Evolutionary conservation across 2,797 vertebrate genomes (phyloP), one percentile per base, ranked within the genome.

Genomic region (Melanotaenia pygmaea): DNA sequence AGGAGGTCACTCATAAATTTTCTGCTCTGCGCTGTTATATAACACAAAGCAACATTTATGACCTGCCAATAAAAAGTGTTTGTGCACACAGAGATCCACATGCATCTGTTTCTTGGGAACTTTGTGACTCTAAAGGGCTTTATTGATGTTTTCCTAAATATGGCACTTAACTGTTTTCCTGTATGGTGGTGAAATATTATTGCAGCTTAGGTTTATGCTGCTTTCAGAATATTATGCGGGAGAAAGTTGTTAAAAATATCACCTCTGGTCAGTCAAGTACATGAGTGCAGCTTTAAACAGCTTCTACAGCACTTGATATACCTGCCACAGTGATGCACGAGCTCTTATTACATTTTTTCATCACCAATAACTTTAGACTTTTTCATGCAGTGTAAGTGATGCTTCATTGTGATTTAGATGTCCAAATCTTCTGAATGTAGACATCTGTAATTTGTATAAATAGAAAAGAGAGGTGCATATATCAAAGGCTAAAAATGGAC

Each of bases 1-100:
- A 64, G 62, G 63, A 74, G 67, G 65, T 66, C 72, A 20, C 59
- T 65, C 85, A 82, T 94, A 93, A 91, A 94, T 88, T 61, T 53
- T 79, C 54, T 58, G 45, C 54, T 75, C 61, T 53, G 37, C 63
- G 67, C 70, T 74, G 82, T 84, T 76, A 85, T 82, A 74, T 63
- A 67, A 84, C 79, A 85, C 70, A 76, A 79, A 74, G 57, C 65
- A 78, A 79, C 69, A 70, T 94, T 93, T 92, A 93, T 77, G 81
- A 80, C 84, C 64, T 56, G 18, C 11, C 10, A 38, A 53, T 64
- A 56, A 77, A 64, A 70, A 80, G 60, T 53, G 32, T 32, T 45
- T 74, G 76, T 59, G 65, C 51, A n/a, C 66, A 79, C 70, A 76
- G 30, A 81, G 67, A 80, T 51, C 64, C 14, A 50, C 74, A 85